A percentile compares a stretch with the other conserved stretches of the same genome.
Evolutionary conservation across 1,140 invertebrate species (phyloP).

Genomic region (Magallana ariakensis): DNA sequence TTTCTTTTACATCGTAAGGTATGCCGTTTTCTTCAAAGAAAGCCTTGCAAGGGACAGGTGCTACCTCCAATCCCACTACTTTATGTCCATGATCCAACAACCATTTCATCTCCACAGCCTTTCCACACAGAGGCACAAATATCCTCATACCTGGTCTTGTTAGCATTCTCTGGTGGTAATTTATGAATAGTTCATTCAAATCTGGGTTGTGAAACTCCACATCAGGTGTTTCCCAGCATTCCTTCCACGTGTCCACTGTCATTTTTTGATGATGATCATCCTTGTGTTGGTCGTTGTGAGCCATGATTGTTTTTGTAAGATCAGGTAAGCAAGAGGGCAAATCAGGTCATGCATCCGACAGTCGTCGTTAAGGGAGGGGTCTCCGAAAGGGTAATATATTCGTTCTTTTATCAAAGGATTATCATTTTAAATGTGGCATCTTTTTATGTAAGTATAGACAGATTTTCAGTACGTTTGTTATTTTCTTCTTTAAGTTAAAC

Average conservation of each 20-base stretch:
- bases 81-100: slow-evolving; percentile 38
- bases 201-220: slow-evolving; percentile 14
- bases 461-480: too few species aligned
- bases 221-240: slow-evolving; percentile 26
- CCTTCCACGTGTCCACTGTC: slow-evolving; percentile 1
- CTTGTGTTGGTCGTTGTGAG: not conserved
- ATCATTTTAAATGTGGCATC: too few species aligned
- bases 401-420: not conserved
- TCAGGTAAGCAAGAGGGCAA: not conserved
- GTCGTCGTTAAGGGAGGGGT: not conserved
- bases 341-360: not conserved
- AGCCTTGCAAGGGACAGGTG: slow-evolving; percentile 19
- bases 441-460: too few species aligned
- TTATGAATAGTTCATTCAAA: slow-evolving; percentile 16
- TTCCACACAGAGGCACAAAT: slow-evolving; percentile 52
- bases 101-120: slow-evolving; percentile 50
- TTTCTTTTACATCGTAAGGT: not conserved
- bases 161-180: slow-evolving; percentile 28
- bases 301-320: not conserved
- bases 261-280: slow-evolving; percentile 7
- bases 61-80: slow-evolving; percentile 47
- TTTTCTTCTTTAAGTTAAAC: too few species aligned
- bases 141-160: not conserved
- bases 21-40: slow-evolving; percentile 52
- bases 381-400: not conserved